phyloP scores from a whole-genome alignment of 2,113 vertebrate species.

The Strix aluco region DNA sequence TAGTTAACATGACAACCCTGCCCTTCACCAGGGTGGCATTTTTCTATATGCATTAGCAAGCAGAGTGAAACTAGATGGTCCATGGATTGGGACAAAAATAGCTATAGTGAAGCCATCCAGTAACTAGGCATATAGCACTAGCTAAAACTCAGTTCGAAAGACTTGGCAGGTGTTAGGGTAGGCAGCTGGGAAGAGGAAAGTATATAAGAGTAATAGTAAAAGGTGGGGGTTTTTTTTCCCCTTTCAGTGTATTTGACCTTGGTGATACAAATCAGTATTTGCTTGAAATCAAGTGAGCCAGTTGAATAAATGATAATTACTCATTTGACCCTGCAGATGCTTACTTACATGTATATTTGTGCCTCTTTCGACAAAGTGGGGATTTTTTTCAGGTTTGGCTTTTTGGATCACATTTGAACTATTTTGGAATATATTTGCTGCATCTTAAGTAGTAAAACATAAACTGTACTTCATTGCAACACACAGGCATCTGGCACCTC shows the following conservation, averaged over 20 bases:
- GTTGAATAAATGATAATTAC: not conserved
- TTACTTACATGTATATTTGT: not conserved
- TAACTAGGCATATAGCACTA: not conserved
- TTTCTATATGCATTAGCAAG: not conserved
- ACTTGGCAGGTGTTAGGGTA: not conserved
- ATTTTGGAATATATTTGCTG: not conserved
- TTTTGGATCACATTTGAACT: not conserved
- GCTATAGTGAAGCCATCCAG: not conserved
- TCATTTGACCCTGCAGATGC: not conserved
- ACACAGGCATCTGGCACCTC: not conserved
- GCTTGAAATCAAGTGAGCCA: not conserved
- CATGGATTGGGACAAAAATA: not conserved
- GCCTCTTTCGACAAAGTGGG: not conserved
- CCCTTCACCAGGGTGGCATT: not conserved
- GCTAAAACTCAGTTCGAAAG: not conserved
- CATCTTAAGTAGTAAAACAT: not conserved
- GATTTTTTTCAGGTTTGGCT: not conserved
- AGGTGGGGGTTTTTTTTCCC: accelerated
- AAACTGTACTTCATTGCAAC: not conserved
- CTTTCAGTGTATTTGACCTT: not conserved
- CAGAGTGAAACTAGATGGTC: not conserved
- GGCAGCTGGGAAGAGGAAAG: not conserved
- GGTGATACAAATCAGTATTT: not conserved
- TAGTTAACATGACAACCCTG: not conserved
- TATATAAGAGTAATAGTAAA: not conserved